Percentiles rank a stretch among this genome's conserved stretches.
Conservation (phyloP, 1,140 invertebrate species). For the Asobara japonica region DNA sequence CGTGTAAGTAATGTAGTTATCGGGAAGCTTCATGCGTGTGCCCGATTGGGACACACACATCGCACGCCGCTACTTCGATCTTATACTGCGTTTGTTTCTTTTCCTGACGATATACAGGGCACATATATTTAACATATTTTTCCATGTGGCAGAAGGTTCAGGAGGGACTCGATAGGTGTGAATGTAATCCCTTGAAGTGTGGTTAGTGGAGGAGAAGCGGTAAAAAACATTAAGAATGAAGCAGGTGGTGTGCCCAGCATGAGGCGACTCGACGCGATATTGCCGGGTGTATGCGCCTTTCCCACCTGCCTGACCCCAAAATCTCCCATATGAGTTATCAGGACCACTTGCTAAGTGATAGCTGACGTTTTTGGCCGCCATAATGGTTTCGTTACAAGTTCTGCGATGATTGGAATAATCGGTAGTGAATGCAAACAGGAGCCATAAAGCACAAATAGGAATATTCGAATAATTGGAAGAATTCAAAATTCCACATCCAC, state of each 20-base stretch:
- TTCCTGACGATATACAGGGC: too few relatives aligned
- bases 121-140: too few relatives aligned
- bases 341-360: not conserved
- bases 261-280: slow-evolving; percentile 21
- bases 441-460: too few relatives aligned
- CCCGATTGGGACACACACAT: too few relatives aligned
- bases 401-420: not conserved
- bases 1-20: too few relatives aligned
- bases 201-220: slow-evolving; percentile 27
- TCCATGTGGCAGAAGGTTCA: too few relatives aligned
- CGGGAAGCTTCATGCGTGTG: too few relatives aligned
- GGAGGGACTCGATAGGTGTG: slow-evolving; percentile 37
- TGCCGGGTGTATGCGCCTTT: slow-evolving; percentile 39
- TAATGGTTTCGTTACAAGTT: not conserved
- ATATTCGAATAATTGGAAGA: too few relatives aligned
- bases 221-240: slow-evolving; percentile 34
- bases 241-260: slow-evolving; percentile 48
- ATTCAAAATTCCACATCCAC: too few relatives aligned
- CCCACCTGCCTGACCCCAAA: slow-evolving; percentile 49
- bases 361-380: not conserved
- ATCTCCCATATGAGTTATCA: slow-evolving; percentile 22
- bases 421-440: too few relatives aligned
- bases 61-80: too few relatives aligned
- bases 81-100: too few relatives aligned
- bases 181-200: slow-evolving; percentile 42